Base-by-base conservation (phyloP, 2,797 vertebrate genomes). In the Gymnothorax javanicus region DNA sequence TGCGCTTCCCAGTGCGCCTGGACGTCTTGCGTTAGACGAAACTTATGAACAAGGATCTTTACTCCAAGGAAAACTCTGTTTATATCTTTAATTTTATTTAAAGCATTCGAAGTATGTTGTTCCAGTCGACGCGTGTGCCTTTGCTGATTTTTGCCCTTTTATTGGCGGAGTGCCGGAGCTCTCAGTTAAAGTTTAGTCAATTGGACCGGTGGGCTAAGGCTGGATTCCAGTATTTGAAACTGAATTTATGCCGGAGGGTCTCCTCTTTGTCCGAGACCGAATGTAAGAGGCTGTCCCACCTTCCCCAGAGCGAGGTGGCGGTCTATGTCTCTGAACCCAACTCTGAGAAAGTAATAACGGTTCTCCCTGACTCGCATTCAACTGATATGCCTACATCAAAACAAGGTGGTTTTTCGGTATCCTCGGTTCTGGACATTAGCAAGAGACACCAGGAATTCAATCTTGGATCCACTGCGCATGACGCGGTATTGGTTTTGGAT, bases 401-500 rank as follows among this genome's bases (percentile, higher is more conserved):
- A 75, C 85, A 88, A 85, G 90, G 33, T 87, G 88, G 82, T 81
- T 92, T 91, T 83, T 25, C 90, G 2, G 25, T 89, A 4, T 79
- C 90, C 25, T 88, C 90, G 84, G 83, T 89, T 60, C 84, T 89
- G 87, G 93, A 93, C 0, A 91, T 87, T 7, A 85, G 91, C 43
- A 90, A 88, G 87, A 89, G 93, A 85, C 92, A 89, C 75, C 93
- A 91, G 77, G 89, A 93, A 84, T 57, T 91, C 4, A 91, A 91
- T 73, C 87, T 93, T 0, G 91, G 90, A 33, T 88, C 93, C 81
- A 86, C 85, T 15, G 91, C 93, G 67, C 96, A 97, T 1, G 96
- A 97, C 64, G 96, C 93, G 0, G 93, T 96, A 73, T 89, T 97
- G 73, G 93, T 96, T 62, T 90, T 97, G 84, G 96, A 97, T 89